Evolutionary conservation across 1,140 invertebrate genomes (phyloP).

Genomic region (Mamestra configurata): DNA sequence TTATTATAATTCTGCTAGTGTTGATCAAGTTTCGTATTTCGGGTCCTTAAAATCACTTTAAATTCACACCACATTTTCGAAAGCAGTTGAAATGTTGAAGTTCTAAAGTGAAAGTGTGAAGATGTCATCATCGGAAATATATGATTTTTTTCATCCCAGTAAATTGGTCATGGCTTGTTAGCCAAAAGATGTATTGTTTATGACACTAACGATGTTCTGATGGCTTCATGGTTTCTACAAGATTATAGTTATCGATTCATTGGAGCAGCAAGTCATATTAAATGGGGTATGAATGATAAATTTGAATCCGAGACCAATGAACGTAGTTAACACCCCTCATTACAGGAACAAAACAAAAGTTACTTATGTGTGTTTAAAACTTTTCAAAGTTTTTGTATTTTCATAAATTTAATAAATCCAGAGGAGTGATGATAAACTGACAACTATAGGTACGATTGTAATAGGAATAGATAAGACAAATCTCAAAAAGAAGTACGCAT

Average conservation of each 20-base stretch:
- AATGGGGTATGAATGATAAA: neutral
- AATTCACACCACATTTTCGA: conserved; percentile 22
- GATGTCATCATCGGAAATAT: conserved; percentile 23
- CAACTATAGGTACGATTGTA: too few species aligned
- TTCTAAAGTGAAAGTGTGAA: conserved; percentile 18
- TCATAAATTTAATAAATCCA: too few species aligned
- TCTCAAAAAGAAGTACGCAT: neutral
- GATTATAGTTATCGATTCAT: conserved; percentile 24
- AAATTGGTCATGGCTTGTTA: conserved; percentile 42
- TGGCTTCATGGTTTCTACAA: conserved; percentile 30
- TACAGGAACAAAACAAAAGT: too few species aligned
- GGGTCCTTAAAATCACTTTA: neutral
- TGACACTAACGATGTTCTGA: conserved; percentile 26
- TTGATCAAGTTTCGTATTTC: neutral
- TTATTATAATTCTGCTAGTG: neutral
- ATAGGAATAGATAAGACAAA: too few species aligned
- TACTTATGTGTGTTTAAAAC: too few species aligned
- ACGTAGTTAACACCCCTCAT: too few species aligned
- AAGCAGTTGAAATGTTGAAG: neutral
- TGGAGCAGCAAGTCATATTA: neutral
- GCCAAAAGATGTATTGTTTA: neutral
- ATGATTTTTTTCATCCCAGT: conserved; percentile 24
- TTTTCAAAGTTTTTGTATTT: too few species aligned
- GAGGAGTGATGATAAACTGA: too few species aligned
- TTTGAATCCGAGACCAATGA: too few species aligned